Conservation (phyloP, 2,888 invertebrate species). For the Achlya flavicornis region DNA sequence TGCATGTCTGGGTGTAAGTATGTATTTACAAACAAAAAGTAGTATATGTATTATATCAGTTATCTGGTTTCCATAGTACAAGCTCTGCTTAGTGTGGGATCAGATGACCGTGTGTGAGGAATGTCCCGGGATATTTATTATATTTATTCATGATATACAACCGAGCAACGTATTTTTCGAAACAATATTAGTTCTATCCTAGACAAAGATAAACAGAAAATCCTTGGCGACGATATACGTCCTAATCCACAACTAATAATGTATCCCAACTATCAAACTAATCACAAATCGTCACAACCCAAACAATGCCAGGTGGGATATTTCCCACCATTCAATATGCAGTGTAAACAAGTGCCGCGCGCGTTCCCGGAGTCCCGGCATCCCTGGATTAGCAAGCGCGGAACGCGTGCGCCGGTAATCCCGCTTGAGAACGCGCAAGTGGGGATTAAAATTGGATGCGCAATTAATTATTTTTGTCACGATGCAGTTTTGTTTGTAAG, state of each 20-base stretch:
- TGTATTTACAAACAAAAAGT: too few relatives aligned
- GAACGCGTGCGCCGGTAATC: constrained; percentile 24
- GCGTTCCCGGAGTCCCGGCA: background rate
- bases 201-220: background rate
- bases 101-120: too few relatives aligned
- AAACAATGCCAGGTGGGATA: constrained; percentile 26
- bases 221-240: background rate
- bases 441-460: constrained; percentile 20
- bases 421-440: constrained; percentile 18
- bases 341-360: constrained; percentile 33
- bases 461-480: background rate
- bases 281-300: constrained; percentile 13
- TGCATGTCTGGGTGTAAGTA: too few relatives aligned
- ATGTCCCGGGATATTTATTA: too few relatives aligned
- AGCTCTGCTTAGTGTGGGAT: too few relatives aligned
- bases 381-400: constrained; percentile 17
- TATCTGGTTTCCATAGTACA: too few relatives aligned
- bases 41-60: too few relatives aligned
- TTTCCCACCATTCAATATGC: constrained; percentile 40
- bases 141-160: too few relatives aligned
- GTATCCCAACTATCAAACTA: background rate
- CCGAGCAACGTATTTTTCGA: too few relatives aligned
- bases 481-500: background rate
- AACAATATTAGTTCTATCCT: background rate
- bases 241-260: background rate